Evolutionary conservation across 1,140 invertebrate genomes (phyloP).

Genomic region (Drosophila lini): DNA sequence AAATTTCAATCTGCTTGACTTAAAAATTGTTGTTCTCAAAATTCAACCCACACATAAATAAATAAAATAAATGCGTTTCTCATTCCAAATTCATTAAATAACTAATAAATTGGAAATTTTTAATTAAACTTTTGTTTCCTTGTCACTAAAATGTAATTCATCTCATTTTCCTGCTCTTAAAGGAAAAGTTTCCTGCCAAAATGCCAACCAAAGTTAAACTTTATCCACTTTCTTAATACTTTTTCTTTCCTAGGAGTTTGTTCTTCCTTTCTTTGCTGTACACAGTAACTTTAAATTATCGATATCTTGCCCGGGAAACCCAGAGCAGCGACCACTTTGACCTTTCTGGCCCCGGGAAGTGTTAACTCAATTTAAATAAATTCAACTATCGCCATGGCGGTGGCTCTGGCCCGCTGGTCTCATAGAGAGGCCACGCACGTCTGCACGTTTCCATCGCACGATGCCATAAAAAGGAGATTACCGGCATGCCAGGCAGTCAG

Average conservation of each 20-base stretch:
- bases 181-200: too few species aligned
- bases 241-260: not conserved
- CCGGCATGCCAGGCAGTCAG: slow-evolving; percentile 29
- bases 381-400: slow-evolving; percentile 58
- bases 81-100: too few species aligned
- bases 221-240: slow-evolving; percentile 1
- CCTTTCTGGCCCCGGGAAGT: slow-evolving; percentile 37
- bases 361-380: slow-evolving; percentile 73
- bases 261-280: not conserved
- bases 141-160: not conserved
- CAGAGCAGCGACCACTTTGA: slow-evolving; percentile 18
- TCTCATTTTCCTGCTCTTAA: not conserved
- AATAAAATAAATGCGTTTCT: too few species aligned
- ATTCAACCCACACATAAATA: too few species aligned
- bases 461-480: slow-evolving; percentile 76
- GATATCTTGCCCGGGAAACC: not conserved
- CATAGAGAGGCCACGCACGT: slow-evolving; percentile 69
- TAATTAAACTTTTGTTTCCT: not conserved
- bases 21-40: too few species aligned
- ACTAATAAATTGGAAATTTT: not conserved
- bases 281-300: slow-evolving; percentile 7
- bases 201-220: not conserved
- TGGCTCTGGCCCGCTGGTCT: slow-evolving; percentile 18
- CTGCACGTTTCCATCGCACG: slow-evolving; percentile 58
- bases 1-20: too few species aligned